phyloP scores from a whole-genome alignment of 2,113 vertebrate species.

The Eulemur macaco region DNA sequence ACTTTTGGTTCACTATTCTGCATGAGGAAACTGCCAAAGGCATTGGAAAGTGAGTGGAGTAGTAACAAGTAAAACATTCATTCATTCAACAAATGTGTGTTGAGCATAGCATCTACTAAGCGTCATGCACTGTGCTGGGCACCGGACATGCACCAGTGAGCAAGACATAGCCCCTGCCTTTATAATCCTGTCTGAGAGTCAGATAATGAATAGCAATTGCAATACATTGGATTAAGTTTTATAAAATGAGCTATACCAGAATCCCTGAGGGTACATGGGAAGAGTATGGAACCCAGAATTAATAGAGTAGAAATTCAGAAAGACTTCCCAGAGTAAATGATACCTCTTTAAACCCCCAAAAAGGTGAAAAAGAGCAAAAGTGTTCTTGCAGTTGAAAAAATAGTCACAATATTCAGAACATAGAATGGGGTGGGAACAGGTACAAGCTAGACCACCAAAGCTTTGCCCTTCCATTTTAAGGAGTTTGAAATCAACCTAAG shows the following conservation, averaged over 20 bases:
- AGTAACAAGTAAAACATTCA: background rate
- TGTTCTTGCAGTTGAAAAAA: background rate
- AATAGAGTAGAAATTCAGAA: constrained; percentile 21
- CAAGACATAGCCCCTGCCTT: background rate
- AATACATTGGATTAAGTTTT: background rate
- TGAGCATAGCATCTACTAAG: background rate
- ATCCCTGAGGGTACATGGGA: background rate
- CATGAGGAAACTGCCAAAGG: background rate
- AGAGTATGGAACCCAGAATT: constrained; percentile 17
- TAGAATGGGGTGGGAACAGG: background rate
- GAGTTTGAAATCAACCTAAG: background rate
- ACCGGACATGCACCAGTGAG: background rate
- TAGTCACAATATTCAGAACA: background rate
- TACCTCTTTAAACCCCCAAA: background rate
- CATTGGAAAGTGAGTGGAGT: background rate
- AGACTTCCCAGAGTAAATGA: background rate
- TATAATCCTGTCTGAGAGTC: background rate
- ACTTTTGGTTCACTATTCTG: background rate
- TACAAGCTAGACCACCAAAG: background rate
- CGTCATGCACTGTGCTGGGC: background rate
- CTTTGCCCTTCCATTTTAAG: background rate
- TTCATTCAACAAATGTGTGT: background rate
- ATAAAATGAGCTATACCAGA: background rate
- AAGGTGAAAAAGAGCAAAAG: background rate
- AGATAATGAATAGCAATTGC: background rate